A percentile compares a stretch with the other conserved stretches of the same genome.
Evolutionary conservation across 2,113 vertebrate genomes (phyloP).

Genomic region (Nymphicus hollandicus): DNA sequence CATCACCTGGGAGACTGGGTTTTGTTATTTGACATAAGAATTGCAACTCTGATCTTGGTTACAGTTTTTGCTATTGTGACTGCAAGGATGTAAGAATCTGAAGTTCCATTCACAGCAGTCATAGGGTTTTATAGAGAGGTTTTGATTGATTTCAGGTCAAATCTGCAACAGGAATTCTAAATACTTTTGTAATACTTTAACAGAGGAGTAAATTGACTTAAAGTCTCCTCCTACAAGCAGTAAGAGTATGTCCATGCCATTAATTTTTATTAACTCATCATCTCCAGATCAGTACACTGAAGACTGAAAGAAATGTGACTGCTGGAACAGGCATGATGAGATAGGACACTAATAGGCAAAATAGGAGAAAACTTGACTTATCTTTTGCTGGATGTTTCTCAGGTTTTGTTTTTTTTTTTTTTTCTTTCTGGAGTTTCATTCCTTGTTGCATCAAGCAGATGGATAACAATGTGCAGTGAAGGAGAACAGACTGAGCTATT

Average conservation of each 20-base stretch:
- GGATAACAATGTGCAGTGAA: neutral
- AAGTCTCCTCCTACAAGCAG: neutral
- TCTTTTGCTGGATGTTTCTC: neutral
- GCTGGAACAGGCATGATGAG: neutral
- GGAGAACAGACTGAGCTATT: neutral
- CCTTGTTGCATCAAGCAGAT: neutral
- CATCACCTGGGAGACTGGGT: neutral
- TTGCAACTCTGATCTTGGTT: neutral
- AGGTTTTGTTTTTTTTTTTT: neutral
- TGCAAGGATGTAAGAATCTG: neutral
- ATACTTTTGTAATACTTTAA: neutral
- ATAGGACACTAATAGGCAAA: neutral
- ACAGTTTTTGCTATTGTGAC: neutral
- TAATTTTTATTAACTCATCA: neutral
- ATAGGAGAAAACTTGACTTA: fast-evolving
- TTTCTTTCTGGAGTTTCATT: neutral
- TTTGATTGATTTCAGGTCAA: neutral
- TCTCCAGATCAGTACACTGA: neutral
- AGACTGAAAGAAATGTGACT: neutral
- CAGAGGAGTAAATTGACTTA: neutral
- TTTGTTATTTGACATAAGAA: neutral
- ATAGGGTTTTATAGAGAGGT: neutral
- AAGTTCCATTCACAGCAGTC: neutral
- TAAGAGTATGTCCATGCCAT: neutral
- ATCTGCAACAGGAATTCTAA: neutral